Evolutionary conservation across 2,113 vertebrate species (phyloP).

Genomic region (Oreochromis niloticus): DNA sequence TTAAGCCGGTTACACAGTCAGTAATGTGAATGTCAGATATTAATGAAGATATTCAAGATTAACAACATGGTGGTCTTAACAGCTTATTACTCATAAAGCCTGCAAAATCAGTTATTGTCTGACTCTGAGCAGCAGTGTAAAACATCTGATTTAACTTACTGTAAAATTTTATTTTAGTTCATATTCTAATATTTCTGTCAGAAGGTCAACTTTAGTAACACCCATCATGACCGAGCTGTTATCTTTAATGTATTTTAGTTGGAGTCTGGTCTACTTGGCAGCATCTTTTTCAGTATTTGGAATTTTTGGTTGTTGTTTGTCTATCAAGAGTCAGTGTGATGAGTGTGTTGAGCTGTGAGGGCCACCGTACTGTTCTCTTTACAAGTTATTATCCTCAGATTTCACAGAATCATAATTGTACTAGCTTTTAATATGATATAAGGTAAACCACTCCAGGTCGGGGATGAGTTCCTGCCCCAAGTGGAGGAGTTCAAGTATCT

Average conservation of each 20-base stretch:
- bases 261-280: not conserved
- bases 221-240: rapidly evolving
- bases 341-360: not conserved
- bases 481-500: no score
- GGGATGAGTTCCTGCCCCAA: no score
- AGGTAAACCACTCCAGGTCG: not conserved
- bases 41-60: not conserved
- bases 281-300: rapidly evolving
- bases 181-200: not conserved
- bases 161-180: not conserved
- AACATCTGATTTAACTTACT: not conserved
- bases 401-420: not conserved
- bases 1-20: not conserved
- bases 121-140: not conserved
- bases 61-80: not conserved
- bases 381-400: not conserved
- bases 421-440: not conserved
- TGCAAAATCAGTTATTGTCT: rapidly evolving
- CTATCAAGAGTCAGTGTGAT: not conserved
- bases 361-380: not conserved
- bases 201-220: not conserved
- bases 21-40: not conserved
- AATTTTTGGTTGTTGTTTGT: not conserved
- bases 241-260: not conserved
- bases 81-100: not conserved